Conservation (phyloP, 1,140 invertebrate genomes). For the Magallana gigas region DNA sequence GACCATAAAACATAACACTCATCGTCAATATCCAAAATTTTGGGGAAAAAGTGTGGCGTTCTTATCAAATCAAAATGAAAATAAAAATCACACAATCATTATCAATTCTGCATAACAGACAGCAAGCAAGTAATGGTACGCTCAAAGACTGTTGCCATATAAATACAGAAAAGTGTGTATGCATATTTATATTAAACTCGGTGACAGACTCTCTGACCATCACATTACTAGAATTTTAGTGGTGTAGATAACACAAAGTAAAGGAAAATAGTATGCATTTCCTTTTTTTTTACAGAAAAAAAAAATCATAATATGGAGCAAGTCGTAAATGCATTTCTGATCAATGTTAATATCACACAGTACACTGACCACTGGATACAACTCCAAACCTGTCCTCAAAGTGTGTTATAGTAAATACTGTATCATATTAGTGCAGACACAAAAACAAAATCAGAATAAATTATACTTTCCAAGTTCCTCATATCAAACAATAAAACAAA, state of each 20-base stretch:
- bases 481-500: neutral
- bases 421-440: conserved; percentile 7
- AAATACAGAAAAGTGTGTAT: neutral
- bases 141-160: neutral
- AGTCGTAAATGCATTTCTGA: neutral
- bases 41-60: too few species aligned
- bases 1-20: too few species aligned
- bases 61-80: neutral
- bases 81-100: neutral
- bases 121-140: neutral
- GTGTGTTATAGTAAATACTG: neutral
- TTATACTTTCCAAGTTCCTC: conserved; percentile 27
- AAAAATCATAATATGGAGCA: neutral
- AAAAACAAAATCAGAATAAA: conserved; percentile 8
- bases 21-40: too few species aligned
- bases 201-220: too few species aligned
- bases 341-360: too few species aligned
- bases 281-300: too few species aligned
- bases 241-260: too few species aligned
- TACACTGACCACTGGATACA: too few species aligned
- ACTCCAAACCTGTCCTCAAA: too few species aligned
- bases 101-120: neutral
- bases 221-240: too few species aligned
- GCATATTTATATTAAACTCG: too few species aligned
- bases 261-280: too few species aligned